These are phyloP conservation scores for human (Homo sapiens) DNA, from an alignment of 2,113 vertebrate genomes.

Conservation along the genomic window GRCh38 chr12:80835001-80835500, in stretches of 20 bases:
- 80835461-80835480: neutral
- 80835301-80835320: neutral
- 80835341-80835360: neutral
- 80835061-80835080: neutral
- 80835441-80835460: neutral
- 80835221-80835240: neutral
- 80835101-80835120: neutral
- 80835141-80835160: neutral
- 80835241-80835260: neutral
- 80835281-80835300: neutral
- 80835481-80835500: neutral
- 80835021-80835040: neutral
- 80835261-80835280: neutral
- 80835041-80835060: neutral
- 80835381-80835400: neutral
- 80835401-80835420: neutral
- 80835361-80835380: neutral
- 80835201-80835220: neutral
- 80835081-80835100: neutral
- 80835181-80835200: neutral
- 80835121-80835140: neutral
- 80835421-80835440: neutral
- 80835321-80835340: neutral
- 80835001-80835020: neutral
- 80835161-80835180: conserved; percentile 26